phyloP scores from a whole-genome alignment of 2,113 vertebrate species.

The Oryctolagus cuniculus region mOryCun1.1 NC_091435.1:86172501-86173000 shows the following conservation, averaged over 20 bases:
- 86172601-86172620: slow-evolving; percentile 1
- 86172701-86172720: background rate
- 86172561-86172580: slow-evolving; percentile 36
- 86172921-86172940: background rate
- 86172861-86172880: background rate
- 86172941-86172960: background rate
- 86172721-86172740: background rate
- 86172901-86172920: background rate
- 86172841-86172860: background rate
- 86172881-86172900: background rate
- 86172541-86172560: background rate
- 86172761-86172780: background rate
- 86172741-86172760: slow-evolving; percentile 46
- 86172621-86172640: background rate
- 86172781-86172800: background rate
- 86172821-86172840: background rate
- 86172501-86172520: slow-evolving; percentile 33
- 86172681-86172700: background rate
- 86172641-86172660: background rate
- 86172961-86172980: slow-evolving; percentile 25
- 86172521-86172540: background rate
- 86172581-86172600: background rate
- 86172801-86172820: background rate
- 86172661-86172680: background rate
- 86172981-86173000: background rate